Evolutionary conservation across 1,140 invertebrate genomes (phyloP).

Genomic region (Pararge aegeria): DNA sequence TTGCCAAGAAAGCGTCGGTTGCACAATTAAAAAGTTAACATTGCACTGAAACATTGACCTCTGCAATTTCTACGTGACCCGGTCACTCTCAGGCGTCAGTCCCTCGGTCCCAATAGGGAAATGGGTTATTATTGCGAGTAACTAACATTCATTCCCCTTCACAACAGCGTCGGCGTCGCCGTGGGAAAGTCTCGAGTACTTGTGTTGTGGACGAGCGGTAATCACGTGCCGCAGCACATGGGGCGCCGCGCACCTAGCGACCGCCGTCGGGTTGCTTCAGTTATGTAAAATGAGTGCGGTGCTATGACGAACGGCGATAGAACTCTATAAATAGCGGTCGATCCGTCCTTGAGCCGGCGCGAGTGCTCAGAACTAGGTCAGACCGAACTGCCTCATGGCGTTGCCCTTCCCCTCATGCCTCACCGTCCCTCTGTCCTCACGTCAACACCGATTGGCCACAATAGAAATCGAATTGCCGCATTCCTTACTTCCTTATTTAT

Average conservation of each 20-base stretch:
- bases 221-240: constrained; percentile 49
- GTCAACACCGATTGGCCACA: constrained; percentile 27
- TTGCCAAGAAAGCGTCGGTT: constrained; percentile 6
- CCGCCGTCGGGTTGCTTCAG: constrained; percentile 55
- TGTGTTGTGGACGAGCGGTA: constrained; percentile 32
- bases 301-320: constrained; percentile 67
- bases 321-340: constrained; percentile 75
- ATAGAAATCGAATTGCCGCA: constrained; percentile 41
- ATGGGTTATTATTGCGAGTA: constrained; percentile 56
- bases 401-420: constrained; percentile 36
- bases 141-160: constrained; percentile 46
- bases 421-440: constrained; percentile 30
- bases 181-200: constrained; percentile 59
- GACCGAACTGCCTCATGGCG: constrained; percentile 54
- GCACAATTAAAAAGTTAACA: background rate
- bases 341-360: constrained; percentile 74
- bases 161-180: constrained; percentile 35
- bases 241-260: constrained; percentile 49
- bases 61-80: constrained; percentile 37
- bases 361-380: constrained; percentile 71
- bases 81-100: constrained; percentile 35
- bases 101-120: constrained; percentile 48
- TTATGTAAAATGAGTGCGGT: constrained; percentile 72
- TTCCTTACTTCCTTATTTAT: constrained; percentile 42
- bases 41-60: constrained; percentile 41